These are phyloP conservation scores for Lethenteron reissneri DNA, from an alignment of 2,113 vertebrate genomes.

Conservation along the genomic window DNA sequence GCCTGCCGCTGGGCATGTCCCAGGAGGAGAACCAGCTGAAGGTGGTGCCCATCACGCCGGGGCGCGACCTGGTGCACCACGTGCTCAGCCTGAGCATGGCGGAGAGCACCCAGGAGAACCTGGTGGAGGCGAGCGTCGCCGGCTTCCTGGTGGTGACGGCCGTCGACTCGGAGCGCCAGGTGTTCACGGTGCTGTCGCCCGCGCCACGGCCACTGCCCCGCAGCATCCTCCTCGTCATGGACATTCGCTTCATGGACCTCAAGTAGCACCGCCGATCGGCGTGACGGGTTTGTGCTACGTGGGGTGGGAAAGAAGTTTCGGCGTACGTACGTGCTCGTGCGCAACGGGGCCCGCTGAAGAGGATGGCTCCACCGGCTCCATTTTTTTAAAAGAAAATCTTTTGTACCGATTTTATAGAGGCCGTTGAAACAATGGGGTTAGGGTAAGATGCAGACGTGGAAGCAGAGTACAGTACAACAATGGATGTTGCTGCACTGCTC, in stretches of 20 bases:
- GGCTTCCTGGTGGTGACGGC: slow-evolving; percentile 85
- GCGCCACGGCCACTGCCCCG: slow-evolving; percentile 68
- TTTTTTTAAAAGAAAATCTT: too few species aligned
- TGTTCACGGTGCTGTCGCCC: slow-evolving; percentile 73
- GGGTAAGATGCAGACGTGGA: too few species aligned
- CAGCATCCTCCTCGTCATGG: slow-evolving; percentile 88
- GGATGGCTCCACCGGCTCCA: too few species aligned
- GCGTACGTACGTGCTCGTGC: too few species aligned
- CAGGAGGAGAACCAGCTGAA: slow-evolving; percentile 96
- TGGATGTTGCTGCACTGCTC: too few species aligned
- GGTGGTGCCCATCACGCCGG: slow-evolving; percentile 72
- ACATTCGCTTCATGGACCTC: slow-evolving; percentile 90
- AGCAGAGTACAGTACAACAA: too few species aligned
- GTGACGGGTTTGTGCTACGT: too few species aligned
- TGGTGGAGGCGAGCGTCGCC: slow-evolving; percentile 62
- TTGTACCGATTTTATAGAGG: too few species aligned
- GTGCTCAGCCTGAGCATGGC: slow-evolving; percentile 73
- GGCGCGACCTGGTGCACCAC: slow-evolving; percentile 81
- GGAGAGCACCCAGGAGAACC: slow-evolving; percentile 40
- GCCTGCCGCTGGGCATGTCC: slow-evolving; percentile 82
- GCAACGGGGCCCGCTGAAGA: too few species aligned
- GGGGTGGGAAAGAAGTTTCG: too few species aligned
- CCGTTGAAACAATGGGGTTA: too few species aligned
- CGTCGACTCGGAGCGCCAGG: slow-evolving; percentile 65
- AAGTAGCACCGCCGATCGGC: slow-evolving; percentile 22